Evolutionary conservation across 2,888 invertebrate species (phyloP).

Genomic region (Macrosoma leucophasiata): DNA sequence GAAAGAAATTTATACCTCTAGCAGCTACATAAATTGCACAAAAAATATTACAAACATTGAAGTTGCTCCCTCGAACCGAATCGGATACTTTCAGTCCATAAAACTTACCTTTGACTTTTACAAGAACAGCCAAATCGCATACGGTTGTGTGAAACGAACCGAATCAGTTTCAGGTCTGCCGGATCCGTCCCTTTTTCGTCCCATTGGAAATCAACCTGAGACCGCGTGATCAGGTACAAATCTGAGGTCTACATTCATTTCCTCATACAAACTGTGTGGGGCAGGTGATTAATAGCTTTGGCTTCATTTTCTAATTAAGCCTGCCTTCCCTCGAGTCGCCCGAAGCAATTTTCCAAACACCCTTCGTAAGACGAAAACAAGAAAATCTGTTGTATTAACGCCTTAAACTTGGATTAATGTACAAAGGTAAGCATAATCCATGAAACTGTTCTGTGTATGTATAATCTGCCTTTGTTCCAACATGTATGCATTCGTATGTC

Average conservation of each 20-base stretch:
- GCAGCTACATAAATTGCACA: too few species aligned
- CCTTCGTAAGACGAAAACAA: constrained; percentile 42
- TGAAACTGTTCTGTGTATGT: too few species aligned
- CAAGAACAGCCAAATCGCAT: constrained; percentile 53
- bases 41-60: too few species aligned
- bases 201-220: constrained; percentile 59
- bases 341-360: constrained; percentile 36
- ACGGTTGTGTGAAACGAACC: constrained; percentile 63
- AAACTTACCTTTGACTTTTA: constrained; percentile 54
- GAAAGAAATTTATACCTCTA: too few species aligned
- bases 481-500: too few species aligned
- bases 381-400: constrained; percentile 59
- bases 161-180: constrained; percentile 61
- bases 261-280: too few species aligned
- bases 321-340: constrained; percentile 51
- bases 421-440: constrained; percentile 12
- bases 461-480: too few species aligned
- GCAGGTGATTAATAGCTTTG: constrained; percentile 71
- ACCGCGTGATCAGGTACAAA: constrained; percentile 30
- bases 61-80: too few species aligned
- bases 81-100: constrained; percentile 9
- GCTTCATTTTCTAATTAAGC: constrained; percentile 74
- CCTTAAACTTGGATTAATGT: constrained; percentile 43
- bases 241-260: constrained; percentile 17
- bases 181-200: constrained; percentile 53